phyloP scores from a whole-genome alignment of 1,140 invertebrate genomes.

The Anoplolepis gracilipes region DNA sequence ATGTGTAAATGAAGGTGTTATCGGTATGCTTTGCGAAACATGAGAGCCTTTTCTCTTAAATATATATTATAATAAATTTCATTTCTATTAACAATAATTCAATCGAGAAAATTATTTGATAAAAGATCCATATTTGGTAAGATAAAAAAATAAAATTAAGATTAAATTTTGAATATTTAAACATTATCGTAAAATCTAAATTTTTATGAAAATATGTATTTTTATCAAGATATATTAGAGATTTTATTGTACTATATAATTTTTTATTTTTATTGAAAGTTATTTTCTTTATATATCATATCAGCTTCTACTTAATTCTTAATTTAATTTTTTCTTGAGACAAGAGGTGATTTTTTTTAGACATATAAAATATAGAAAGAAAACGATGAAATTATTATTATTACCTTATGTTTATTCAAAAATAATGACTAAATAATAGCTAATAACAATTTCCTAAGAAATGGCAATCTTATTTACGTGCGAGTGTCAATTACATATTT shows the following conservation, averaged over 20 bases:
- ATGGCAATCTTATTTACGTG: neutral
- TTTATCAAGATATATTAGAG: neutral
- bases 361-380: neutral
- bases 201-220: neutral
- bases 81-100: neutral
- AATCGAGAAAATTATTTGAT: neutral
- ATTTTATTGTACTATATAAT: too few species aligned
- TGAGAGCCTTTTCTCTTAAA: constrained; percentile 19
- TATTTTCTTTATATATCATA: neutral
- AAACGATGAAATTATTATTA: neutral
- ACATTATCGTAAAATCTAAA: too few species aligned
- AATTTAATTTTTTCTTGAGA: neutral
- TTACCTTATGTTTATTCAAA: neutral
- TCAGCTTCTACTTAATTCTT: neutral
- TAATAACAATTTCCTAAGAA: constrained; percentile 13
- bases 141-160: neutral
- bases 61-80: constrained; percentile 1
- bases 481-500: constrained; percentile 28
- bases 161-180: neutral
- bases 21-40: constrained; percentile 28
- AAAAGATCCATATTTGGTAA: too few species aligned
- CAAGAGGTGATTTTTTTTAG: neutral
- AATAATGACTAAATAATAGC: constrained; percentile 21
- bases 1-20: constrained; percentile 4
- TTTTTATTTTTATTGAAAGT: constrained; percentile 7